Conservation (phyloP, 2,888 invertebrate species). For the Drosophila fungiperda region DNA sequence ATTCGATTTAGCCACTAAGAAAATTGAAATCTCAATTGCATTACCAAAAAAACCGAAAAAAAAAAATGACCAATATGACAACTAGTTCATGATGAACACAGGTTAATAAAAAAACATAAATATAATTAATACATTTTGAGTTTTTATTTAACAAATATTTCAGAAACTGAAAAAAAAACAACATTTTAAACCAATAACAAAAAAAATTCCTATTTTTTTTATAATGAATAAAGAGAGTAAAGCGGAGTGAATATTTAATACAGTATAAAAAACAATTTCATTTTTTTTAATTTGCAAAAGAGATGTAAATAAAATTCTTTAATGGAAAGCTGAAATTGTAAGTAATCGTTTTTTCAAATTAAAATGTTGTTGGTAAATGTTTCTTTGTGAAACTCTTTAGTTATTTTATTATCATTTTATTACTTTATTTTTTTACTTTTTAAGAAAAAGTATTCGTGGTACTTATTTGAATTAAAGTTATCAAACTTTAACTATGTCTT, state of each 20-base stretch:
- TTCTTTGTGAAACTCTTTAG: neutral
- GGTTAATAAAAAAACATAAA: constrained; percentile 30
- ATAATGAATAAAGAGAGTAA: no score
- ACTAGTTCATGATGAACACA: constrained; percentile 34
- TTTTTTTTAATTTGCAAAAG: neutral
- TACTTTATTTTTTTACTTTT: neutral
- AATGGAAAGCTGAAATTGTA: neutral
- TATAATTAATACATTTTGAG: constrained; percentile 8
- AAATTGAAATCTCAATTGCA: constrained; percentile 33
- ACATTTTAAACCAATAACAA: no score
- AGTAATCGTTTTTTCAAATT: neutral
- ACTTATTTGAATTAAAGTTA: neutral
- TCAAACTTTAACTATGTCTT: neutral
- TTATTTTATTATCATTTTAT: neutral
- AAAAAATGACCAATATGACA: constrained; percentile 17
- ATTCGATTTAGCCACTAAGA: constrained; percentile 46
- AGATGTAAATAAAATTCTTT: neutral
- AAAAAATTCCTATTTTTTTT: no score
- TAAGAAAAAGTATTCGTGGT: neutral
- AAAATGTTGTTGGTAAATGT: neutral
- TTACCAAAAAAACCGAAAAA: constrained; percentile 38
- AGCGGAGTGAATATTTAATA: neutral
- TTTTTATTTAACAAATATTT: constrained; percentile 5
- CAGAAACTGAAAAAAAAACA: neutral
- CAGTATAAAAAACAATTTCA: neutral